These are phyloP conservation scores for Palloptera scutellata DNA, from an alignment of 2,888 invertebrate genomes.

Conservation along the genomic window DNA sequence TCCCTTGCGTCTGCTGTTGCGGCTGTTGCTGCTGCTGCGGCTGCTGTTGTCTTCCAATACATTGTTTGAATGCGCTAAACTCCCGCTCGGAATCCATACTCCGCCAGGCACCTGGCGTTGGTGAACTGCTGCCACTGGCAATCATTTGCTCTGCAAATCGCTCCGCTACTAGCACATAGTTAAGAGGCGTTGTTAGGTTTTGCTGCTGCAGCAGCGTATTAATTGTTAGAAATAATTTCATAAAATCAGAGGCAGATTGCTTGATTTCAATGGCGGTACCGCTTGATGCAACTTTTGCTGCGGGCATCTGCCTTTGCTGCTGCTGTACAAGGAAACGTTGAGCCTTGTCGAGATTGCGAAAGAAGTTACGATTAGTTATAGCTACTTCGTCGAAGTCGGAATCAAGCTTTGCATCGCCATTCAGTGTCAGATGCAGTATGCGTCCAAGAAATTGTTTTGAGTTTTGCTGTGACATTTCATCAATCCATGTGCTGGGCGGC, in stretches of 20 bases:
- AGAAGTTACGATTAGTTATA: conserved; percentile 55
- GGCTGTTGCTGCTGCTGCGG: too few species aligned
- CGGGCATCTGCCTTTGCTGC: conserved; percentile 16
- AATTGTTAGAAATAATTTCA: conserved; percentile 47
- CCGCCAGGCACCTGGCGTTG: conserved; percentile 58
- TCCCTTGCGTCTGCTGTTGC: too few species aligned
- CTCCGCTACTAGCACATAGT: conserved; percentile 52
- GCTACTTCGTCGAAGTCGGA: conserved; percentile 49
- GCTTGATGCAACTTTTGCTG: not conserved
- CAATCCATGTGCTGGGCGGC: conserved; percentile 54
- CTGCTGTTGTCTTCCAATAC: conserved; percentile 40
- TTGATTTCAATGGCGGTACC: conserved; percentile 5
- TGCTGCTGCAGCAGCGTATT: conserved; percentile 48
- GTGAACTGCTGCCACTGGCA: conserved; percentile 52
- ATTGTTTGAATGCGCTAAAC: conserved; percentile 49
- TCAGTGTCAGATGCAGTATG: conserved; percentile 55
- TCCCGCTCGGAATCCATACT: conserved; percentile 59
- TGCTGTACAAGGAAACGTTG: conserved; percentile 49
- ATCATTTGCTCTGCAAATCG: conserved; percentile 54
- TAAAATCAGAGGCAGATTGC: conserved; percentile 47
- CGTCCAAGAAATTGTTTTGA: conserved; percentile 54
- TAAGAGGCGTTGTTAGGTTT: conserved; percentile 52
- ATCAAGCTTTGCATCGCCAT: conserved; percentile 55
- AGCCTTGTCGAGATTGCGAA: conserved; percentile 57
- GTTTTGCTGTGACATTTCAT: conserved; percentile 56